phyloP scores from a whole-genome alignment of 2,888 invertebrate species.

The Rugalucina vietnamica region DNA sequence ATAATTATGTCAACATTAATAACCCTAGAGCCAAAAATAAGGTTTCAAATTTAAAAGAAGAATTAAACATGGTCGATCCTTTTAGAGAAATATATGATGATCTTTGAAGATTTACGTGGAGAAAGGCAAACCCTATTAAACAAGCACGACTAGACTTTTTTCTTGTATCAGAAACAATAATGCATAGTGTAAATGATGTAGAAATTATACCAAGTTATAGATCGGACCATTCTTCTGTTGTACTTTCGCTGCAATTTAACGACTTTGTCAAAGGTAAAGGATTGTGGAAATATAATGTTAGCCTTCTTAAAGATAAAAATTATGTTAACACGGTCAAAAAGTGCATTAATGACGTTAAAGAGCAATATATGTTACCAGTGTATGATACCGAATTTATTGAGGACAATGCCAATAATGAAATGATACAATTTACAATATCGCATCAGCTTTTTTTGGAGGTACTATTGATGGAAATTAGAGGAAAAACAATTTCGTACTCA shows the following conservation, averaged over 20 bases:
- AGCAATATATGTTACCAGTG: background rate
- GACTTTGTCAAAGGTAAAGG: slow-evolving; percentile 6
- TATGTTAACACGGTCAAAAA: background rate
- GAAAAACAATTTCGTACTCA: slow-evolving; percentile 26
- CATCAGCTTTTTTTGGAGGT: slow-evolving; percentile 8
- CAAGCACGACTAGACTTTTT: slow-evolving; percentile 28
- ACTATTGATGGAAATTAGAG: slow-evolving; percentile 15
- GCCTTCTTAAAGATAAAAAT: background rate
- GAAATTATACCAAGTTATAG: background rate
- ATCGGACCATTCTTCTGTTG: background rate
- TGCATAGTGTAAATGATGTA: background rate
- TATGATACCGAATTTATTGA: background rate
- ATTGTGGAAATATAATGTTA: background rate
- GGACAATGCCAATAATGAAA: background rate
- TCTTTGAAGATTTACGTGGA: slow-evolving; percentile 3
- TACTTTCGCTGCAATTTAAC: background rate
- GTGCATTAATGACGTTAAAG: background rate
- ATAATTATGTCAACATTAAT: slow-evolving; percentile 11
- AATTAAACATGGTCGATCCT: background rate
- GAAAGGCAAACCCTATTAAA: slow-evolving; percentile 16
- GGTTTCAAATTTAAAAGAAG: background rate
- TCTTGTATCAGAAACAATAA: background rate
- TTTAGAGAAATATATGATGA: slow-evolving; percentile 8
- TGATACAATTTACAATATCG: background rate
- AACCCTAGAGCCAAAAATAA: slow-evolving; percentile 6